Base-by-base conservation (phyloP, 2,888 invertebrate genomes). In the Opisthograptis luteolata region DNA sequence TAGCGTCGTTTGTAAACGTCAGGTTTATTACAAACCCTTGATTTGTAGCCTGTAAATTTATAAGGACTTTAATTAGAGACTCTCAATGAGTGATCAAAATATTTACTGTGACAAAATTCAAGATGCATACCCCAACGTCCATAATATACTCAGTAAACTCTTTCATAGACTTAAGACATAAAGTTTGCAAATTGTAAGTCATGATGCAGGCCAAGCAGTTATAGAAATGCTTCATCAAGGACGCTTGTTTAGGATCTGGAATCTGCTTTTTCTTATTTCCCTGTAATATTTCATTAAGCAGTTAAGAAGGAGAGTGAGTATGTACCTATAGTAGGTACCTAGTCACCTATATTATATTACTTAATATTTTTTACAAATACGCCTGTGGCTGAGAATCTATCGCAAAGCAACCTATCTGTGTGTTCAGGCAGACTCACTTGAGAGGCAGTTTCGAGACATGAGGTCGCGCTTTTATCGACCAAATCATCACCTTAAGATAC, bases 141-240 rank as follows among this genome's bases (percentile, higher is more conserved):
- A 94, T 91, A 22, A 98, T 92, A 61, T 96, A 96, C 37, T 95
- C 88, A 0, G 95, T 94, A 73, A 94, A 98, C 58, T 95, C 95
- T 36, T 93, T 87, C 68, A 98, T 92, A 2, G 97, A 97, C 64
- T 94, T 93, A 28, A 97, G 87, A 61, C 96, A 96, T 20, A 98
- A 80, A 13, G 93, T 93, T 77, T 97, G 97, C 46, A 98, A 85
- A 68, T 97, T 96, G 65, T 94, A 94, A 0, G 97, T 96, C 98
- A 98, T 98, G 27, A 98, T 90, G 17, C 95, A 94, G 0, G 95
- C 95, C 1, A 97, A 93, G 66, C 96, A 95, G 76, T 97, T 95
- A 77, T 95, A 98, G 81, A 97, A 97, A 31, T 93, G 93, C 63
- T 92, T 93, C 79, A 95, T 93, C 73, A 93, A 92, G 8, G 91